Evolutionary conservation across 1,140 invertebrate genomes (phyloP), one percentile per base, ranked within the genome.

Genomic region (Drosophila chauvacae): DNA sequence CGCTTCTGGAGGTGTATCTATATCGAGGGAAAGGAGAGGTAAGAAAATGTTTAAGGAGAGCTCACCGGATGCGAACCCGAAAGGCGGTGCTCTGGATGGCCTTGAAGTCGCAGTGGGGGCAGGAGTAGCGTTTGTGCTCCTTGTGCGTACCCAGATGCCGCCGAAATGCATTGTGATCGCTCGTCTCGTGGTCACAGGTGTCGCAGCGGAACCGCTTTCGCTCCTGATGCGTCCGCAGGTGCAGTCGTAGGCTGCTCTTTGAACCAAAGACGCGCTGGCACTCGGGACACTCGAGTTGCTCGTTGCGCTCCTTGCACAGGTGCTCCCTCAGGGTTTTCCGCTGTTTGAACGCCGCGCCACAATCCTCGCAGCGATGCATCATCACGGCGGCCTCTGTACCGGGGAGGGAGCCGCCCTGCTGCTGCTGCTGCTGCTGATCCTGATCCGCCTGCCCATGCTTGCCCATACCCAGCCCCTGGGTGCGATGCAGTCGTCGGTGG

Each of bases 181-280:
- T 94, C 7, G 96, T 95, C 5, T 94, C 93, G 92, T 97, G 98
- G 10, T 94, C 93, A 92, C 97, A 98, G 41, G 94, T 92, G 35
- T 95, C 94, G 88, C 97, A 98, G 26, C 94, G 93, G 91, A 97
- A 98, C 0, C 97, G 97, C 85, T 97, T 97, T 74, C 96, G 96
- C 81, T 95, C 95, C 95, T 91, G 69, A 92, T 94, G 91, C 47
- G 95, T 95, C 47, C 96, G 93, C 77, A 96, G 93, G 91, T 98
- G 97, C 45, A 97, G 93, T 76, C 95, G 94, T 4, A 97, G 90
- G 51, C 95, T 94, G 79, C 93, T 94, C 71, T 94, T 95, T 42
- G 93, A 94, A 62, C 95, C 93, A 41, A 95, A 92, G 45, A 95
- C 93, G 86, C 96, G 95, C 28, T 95, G 95, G 93, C 97, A 97